Base-by-base conservation (phyloP, 2,113 vertebrate genomes). In the Labrus mixtus region DNA sequence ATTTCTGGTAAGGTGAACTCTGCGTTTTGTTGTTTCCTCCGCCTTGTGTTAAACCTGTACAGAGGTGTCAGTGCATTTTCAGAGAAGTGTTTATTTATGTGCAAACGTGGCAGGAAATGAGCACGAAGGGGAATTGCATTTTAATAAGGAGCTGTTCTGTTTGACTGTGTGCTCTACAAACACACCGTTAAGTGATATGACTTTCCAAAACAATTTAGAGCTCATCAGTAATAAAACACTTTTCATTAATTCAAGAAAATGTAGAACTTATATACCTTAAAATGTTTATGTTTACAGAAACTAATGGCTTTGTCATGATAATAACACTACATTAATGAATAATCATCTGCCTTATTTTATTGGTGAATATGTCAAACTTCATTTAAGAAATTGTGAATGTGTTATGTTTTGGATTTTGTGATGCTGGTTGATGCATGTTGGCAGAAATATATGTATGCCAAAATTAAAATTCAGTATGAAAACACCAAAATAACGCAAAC, bases 1-100 rank as follows among this genome's bases (percentile, higher is more conserved):
- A 87, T 92, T 93, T 93, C 90, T 91, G 82, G 88, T 93, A 87
- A 93, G 43, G 60, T 73, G 77, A 69, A 64, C 22, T 60, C 54
- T 75, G 64, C 66, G 60, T 73, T 88, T 63, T 70, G 72, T 57
- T 83, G 50, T 83, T 91, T 88, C 79, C 84, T 87, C 59, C 2
- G 48, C 65, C 33, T 71, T 20, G 48, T 61, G 57, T 77, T 55
- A 48, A 79, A 55, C 53, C 37, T 66, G 76, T 25, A 48, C 1
- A 64, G 63, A 90, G 69, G 82, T 88, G 84, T 73, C 29, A 78
- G 0, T 75, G 87, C 0, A 78, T 79, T 91, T 93, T 89, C 90
- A 86, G 58, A 84, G 84, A 92, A 92, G 56, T 84, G 55, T 67
- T 60, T 59, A 71, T 39, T 23, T 13, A 1, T 70, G 37, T 16